Evolutionary conservation across 37 sponge, comb jelly and placozoan species (phyloP).

Genomic region (Chondrosia reniformis): DNA sequence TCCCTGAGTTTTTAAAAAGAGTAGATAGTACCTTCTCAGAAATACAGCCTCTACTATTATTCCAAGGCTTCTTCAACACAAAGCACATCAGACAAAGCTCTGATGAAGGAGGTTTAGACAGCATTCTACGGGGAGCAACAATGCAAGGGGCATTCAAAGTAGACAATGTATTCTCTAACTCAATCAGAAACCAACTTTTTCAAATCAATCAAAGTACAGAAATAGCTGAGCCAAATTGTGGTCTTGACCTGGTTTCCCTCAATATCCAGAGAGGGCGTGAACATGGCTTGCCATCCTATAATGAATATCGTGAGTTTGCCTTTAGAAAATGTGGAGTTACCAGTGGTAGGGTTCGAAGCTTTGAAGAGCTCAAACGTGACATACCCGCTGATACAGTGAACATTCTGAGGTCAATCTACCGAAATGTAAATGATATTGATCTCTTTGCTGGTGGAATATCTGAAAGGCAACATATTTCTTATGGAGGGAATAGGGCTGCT

Average conservation of each 20-base stretch:
- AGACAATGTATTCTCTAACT: constrained; percentile 63
- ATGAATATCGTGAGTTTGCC: constrained; percentile 32
- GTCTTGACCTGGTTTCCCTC: constrained; percentile 73
- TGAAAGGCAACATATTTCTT: constrained; percentile 52
- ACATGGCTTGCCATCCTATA: constrained; percentile 82
- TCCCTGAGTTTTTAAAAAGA: constrained; percentile 21
- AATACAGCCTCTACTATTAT: constrained; percentile 42
- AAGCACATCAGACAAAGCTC: constrained; percentile 8
- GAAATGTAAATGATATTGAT: constrained; percentile 69
- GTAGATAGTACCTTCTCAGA: constrained; percentile 39
- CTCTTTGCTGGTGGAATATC: constrained; percentile 83
- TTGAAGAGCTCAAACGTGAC: neutral
- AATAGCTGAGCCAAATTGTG: constrained; percentile 24
- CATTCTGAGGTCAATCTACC: constrained; percentile 46
- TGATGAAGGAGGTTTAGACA: constrained; percentile 70
- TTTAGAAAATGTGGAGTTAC: neutral
- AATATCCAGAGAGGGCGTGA: constrained; percentile 93
- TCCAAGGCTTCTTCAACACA: constrained; percentile 65
- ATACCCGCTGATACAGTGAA: neutral
- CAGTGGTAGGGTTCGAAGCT: neutral
- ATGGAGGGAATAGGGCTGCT: constrained; percentile 45
- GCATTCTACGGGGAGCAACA: constrained; percentile 65
- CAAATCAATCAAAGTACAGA: constrained; percentile 31
- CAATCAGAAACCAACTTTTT: constrained; percentile 66
- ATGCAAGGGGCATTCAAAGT: constrained; percentile 30